phyloP scores from a whole-genome alignment of 2,113 vertebrate genomes.

The Clarias batrachus region DNA sequence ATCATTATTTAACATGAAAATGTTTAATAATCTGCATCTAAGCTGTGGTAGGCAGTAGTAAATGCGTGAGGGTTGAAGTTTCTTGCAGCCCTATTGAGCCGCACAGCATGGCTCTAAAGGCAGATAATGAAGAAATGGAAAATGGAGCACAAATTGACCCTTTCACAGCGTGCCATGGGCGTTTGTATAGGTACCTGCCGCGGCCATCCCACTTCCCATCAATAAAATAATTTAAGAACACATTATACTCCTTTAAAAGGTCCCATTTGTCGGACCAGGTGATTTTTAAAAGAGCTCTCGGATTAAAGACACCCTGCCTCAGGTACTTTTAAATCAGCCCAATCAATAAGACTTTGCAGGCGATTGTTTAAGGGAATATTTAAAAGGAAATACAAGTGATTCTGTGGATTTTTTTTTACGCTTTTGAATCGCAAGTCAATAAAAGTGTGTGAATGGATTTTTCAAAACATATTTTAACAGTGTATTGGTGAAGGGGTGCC shows the following conservation, averaged over 20 bases:
- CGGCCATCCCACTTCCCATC: constrained; percentile 87
- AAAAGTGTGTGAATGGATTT: constrained; percentile 57
- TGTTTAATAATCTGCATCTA: constrained; percentile 77
- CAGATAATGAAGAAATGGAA: constrained; percentile 90
- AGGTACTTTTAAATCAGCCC: constrained; percentile 78
- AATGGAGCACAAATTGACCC: constrained; percentile 98
- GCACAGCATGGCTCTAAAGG: constrained; percentile 83
- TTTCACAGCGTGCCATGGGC: constrained; percentile 90
- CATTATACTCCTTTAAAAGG: constrained; percentile 96
- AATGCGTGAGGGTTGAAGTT: constrained; percentile 77
- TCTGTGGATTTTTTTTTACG: constrained; percentile 56
- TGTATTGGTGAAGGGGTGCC: constrained; percentile 1
- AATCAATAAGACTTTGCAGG: constrained; percentile 75
- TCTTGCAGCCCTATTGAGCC: constrained; percentile 79
- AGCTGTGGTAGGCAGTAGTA: constrained; percentile 76
- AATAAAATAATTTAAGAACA: constrained; percentile 98
- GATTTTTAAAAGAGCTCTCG: constrained; percentile 95
- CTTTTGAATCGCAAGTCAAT: constrained; percentile 60
- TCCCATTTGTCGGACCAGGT: constrained; percentile 97
- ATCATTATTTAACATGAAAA: constrained; percentile 61
- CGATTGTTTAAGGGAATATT: constrained; percentile 74
- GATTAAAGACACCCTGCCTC: constrained; percentile 81
- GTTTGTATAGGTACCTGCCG: constrained; percentile 94
- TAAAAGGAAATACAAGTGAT: constrained; percentile 67
- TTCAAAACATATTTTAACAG: constrained; percentile 41